Evolutionary conservation across 2,888 invertebrate species (phyloP).

Genomic region (Polia nebulosa): DNA sequence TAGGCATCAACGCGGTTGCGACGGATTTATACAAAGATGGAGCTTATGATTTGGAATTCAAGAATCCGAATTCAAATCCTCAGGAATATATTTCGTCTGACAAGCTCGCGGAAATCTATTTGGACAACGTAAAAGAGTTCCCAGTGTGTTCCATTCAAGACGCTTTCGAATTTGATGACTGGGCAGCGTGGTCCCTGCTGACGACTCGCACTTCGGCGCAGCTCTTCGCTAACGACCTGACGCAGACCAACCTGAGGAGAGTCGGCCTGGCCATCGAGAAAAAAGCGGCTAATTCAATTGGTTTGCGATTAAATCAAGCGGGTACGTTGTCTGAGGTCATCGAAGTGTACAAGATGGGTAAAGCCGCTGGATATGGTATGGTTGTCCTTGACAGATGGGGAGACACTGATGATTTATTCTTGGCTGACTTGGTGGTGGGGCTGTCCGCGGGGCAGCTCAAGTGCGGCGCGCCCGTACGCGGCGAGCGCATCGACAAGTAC

Average conservation of each 20-base stretch:
- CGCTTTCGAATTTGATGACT: conserved; percentile 99
- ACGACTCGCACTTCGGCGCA: conserved; percentile 93
- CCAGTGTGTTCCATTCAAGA: conserved; percentile 98
- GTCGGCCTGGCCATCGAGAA: conserved; percentile 98
- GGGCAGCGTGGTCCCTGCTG: conserved; percentile 98
- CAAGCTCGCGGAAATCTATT: conserved; percentile 96
- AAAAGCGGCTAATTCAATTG: conserved; percentile 98
- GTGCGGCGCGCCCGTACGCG: conserved; percentile 99
- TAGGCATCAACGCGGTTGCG: conserved; percentile 99
- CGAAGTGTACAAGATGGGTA: conserved; percentile 97
- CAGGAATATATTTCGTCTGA: conserved; percentile 95
- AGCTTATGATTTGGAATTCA: conserved; percentile 98
- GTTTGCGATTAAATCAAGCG: conserved; percentile 99
- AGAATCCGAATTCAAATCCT: conserved; percentile 97
- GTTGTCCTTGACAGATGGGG: conserved; percentile 93
- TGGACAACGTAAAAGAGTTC: conserved; percentile 97
- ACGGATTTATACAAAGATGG: conserved; percentile 97
- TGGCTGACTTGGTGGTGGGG: conserved; percentile 99
- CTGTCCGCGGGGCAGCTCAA: conserved; percentile 99
- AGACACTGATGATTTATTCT: conserved; percentile 99
- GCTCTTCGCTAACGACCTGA: conserved; percentile 98
- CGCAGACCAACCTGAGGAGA: conserved; percentile 97
- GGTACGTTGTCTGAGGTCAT: conserved; percentile 99
- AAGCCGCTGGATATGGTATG: conserved; percentile 98
- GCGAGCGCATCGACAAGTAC: conserved; percentile 99